Evolutionary conservation across 2,888 invertebrate species (phyloP).

Genomic region (Rhabditophanes sp.): DNA sequence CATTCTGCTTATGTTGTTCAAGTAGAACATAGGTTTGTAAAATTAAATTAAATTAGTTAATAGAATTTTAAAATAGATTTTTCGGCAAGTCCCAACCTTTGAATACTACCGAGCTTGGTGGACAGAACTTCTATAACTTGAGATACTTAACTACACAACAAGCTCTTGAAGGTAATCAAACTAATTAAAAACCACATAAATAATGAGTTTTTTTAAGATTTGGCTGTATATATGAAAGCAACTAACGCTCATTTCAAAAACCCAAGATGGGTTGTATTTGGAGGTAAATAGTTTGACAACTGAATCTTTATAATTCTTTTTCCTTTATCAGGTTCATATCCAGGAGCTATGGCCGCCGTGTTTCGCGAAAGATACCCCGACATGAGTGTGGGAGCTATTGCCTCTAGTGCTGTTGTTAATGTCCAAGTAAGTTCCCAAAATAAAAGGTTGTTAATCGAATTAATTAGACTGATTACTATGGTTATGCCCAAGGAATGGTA

Average conservation of each 20-base stretch:
- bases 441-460: neutral
- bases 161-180: too few species aligned
- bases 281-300: constrained; percentile 30
- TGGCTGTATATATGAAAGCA: constrained; percentile 62
- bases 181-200: too few species aligned
- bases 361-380: constrained; percentile 27
- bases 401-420: constrained; percentile 21
- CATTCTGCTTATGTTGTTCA: constrained; percentile 28
- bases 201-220: too few species aligned
- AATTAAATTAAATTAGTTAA: too few species aligned
- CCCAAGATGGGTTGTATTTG: constrained; percentile 36
- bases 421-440: constrained; percentile 23
- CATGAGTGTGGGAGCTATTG: constrained; percentile 22
- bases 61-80: too few species aligned
- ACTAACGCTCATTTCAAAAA: constrained; percentile 19
- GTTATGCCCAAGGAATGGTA: neutral
- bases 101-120: constrained; percentile 52
- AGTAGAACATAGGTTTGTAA: constrained; percentile 34
- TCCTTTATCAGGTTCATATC: constrained; percentile 6
- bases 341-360: constrained; percentile 22
- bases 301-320: neutral
- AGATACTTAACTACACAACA: constrained; percentile 56
- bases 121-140: constrained; percentile 64
- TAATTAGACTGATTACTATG: neutral
- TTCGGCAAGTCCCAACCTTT: too few species aligned